Evolutionary conservation across 2,888 invertebrate species (phyloP).

Genomic region (Thalpophila matura): DNA sequence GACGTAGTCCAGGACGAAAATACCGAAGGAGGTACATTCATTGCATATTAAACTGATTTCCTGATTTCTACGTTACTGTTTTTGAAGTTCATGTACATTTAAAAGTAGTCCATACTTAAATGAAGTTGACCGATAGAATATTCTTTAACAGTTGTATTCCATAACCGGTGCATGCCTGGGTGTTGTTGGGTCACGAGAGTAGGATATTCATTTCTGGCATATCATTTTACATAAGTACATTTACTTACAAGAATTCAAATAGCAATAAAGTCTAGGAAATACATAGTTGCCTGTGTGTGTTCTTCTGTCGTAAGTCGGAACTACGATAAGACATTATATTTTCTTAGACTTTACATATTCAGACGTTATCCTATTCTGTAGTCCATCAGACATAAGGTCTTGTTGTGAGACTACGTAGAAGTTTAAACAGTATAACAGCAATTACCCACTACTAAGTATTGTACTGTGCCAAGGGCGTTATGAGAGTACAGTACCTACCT

Average conservation of each 20-base stretch:
- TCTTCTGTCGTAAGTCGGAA: background rate
- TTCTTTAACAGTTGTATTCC: slow-evolving; percentile 1
- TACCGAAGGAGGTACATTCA: too few species aligned
- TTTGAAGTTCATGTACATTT: too few species aligned
- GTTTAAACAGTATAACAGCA: slow-evolving; percentile 6
- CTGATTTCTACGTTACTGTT: too few species aligned
- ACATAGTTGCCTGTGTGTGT: background rate
- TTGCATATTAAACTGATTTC: too few species aligned
- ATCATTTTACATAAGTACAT: slow-evolving; percentile 12
- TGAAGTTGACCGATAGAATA: too few species aligned
- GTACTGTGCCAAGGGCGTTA: slow-evolving; percentile 26
- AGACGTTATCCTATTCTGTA: background rate
- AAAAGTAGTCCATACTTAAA: too few species aligned
- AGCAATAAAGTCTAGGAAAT: background rate
- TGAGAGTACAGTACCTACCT: slow-evolving; percentile 7
- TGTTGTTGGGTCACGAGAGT: slow-evolving; percentile 15
- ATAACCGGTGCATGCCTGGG: background rate
- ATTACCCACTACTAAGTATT: slow-evolving; percentile 9
- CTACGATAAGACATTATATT: background rate
- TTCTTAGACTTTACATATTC: background rate
- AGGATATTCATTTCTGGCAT: slow-evolving; percentile 13
- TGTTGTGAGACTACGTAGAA: slow-evolving; percentile 6
- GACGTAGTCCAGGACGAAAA: too few species aligned
- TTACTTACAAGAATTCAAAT: too few species aligned
- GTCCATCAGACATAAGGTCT: background rate